Percentiles rank a stretch among this genome's conserved stretches.
phyloP scores from a whole-genome alignment of 2,888 invertebrate genomes.

The Rhamnusium bicolor region DNA sequence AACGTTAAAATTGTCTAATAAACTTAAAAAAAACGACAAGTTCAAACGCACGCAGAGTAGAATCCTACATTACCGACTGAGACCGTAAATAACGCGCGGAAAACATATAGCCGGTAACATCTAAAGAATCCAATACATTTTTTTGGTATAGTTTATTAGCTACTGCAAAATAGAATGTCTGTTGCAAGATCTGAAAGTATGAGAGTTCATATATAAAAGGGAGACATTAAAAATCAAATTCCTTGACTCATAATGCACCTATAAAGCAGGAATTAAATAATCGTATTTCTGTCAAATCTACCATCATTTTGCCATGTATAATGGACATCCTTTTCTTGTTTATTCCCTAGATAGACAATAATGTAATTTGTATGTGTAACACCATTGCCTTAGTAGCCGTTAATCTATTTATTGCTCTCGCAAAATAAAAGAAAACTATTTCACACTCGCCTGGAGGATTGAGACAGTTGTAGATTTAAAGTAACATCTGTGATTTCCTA shows the following conservation, averaged over 20 bases:
- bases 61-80: neutral
- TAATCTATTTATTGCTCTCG: conserved; percentile 65
- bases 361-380: conserved; percentile 68
- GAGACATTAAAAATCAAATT: conserved; percentile 53
- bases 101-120: conserved; percentile 25
- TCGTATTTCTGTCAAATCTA: conserved; percentile 63
- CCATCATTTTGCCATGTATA: conserved; percentile 58
- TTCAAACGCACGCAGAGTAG: neutral
- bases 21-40: neutral
- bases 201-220: conserved; percentile 53
- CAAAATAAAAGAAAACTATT: conserved; percentile 67
- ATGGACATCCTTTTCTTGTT: conserved; percentile 57
- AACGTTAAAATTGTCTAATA: conserved; percentile 9
- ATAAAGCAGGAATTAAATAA: conserved; percentile 60
- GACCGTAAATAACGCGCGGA: conserved; percentile 8
- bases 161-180: conserved; percentile 26
- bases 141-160: conserved; percentile 32
- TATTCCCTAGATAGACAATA: conserved; percentile 64
- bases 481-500: conserved; percentile 60
- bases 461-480: conserved; percentile 64
- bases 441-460: conserved; percentile 67
- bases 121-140: conserved; percentile 26
- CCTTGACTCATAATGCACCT: conserved; percentile 54
- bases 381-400: conserved; percentile 61
- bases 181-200: neutral